phyloP scores from a whole-genome alignment of 2,888 invertebrate genomes.

The Thalpophila matura region DNA sequence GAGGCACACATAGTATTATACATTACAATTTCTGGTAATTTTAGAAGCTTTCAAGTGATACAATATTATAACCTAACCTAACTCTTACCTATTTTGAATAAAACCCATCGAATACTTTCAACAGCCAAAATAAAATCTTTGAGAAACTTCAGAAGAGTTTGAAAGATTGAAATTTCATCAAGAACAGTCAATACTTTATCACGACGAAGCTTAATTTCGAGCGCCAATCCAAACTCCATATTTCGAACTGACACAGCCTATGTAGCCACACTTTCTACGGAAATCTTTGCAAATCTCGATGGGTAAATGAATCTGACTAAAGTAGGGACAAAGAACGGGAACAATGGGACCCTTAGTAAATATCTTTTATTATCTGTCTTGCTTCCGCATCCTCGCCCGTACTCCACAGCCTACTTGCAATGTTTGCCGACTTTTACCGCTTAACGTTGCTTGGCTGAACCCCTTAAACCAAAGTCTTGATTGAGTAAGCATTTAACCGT shows the following conservation, averaged over 20 bases:
- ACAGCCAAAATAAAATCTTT: slow-evolving; percentile 19
- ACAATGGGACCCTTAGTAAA: slow-evolving; percentile 76
- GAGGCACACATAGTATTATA: neutral
- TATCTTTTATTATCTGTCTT: slow-evolving; percentile 74
- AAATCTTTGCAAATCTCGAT: slow-evolving; percentile 69
- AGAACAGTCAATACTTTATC: slow-evolving; percentile 9
- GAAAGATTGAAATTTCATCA: slow-evolving; percentile 19
- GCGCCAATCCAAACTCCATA: slow-evolving; percentile 14
- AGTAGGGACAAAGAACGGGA: slow-evolving; percentile 71
- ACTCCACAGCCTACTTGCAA: slow-evolving; percentile 54
- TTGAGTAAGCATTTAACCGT: slow-evolving; percentile 38
- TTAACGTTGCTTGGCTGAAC: slow-evolving; percentile 54
- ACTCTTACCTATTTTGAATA: slow-evolving; percentile 15
- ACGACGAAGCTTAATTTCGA: slow-evolving; percentile 3
- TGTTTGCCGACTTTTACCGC: slow-evolving; percentile 66
- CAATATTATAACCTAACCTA: slow-evolving; percentile 5
- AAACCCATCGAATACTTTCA: slow-evolving; percentile 15
- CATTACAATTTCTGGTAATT: slow-evolving; percentile 7
- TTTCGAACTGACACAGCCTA: slow-evolving; percentile 13
- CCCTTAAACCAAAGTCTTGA: slow-evolving; percentile 34
- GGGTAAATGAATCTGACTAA: slow-evolving; percentile 69
- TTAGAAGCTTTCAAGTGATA: neutral
- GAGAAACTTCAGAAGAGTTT: slow-evolving; percentile 24
- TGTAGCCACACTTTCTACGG: slow-evolving; percentile 53
- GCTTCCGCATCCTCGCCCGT: slow-evolving; percentile 64